These are phyloP conservation scores for Beroe forskalii DNA, from an alignment of 37 sponge, comb jelly and placozoan species.

Conservation along the genomic window DNA sequence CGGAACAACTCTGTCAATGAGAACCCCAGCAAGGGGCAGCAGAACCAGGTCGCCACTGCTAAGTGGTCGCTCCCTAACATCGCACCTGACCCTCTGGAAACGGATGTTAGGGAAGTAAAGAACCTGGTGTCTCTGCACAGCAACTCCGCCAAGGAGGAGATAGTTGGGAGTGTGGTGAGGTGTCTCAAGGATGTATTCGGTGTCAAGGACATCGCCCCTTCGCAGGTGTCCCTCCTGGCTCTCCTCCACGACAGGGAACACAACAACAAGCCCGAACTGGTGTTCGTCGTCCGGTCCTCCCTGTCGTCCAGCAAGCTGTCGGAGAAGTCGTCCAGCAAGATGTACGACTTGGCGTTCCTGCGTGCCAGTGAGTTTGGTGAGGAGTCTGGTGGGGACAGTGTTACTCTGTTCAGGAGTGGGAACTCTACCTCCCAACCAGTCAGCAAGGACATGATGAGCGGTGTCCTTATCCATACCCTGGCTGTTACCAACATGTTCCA, in stretches of 20 bases:
- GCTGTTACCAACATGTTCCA: not conserved
- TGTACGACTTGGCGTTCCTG: slow-evolving; percentile 27
- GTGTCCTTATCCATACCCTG: not conserved
- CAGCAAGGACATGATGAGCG: not conserved
- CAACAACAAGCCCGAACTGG: slow-evolving; percentile 62
- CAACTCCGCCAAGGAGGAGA: not conserved
- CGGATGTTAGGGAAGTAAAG: not conserved
- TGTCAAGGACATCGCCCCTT: not conserved
- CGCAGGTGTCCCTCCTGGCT: not conserved
- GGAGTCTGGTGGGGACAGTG: too few species aligned
- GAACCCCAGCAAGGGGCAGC: not conserved
- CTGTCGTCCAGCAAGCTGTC: not conserved
- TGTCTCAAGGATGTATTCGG: slow-evolving; percentile 15
- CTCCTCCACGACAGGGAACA: not conserved
- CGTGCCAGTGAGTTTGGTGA: not conserved
- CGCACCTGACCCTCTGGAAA: not conserved
- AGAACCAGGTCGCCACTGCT: not conserved
- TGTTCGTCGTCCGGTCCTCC: not conserved
- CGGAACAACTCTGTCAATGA: not conserved
- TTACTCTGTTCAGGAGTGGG: not conserved
- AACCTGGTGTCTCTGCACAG: not conserved
- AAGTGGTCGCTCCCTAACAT: slow-evolving; percentile 32
- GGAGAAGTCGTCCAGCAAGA: not conserved
- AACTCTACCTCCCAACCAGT: not conserved
- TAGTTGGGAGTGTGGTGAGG: not conserved